These are phyloP conservation scores for Arremon aurantiirostris DNA, from an alignment of 2,797 vertebrate genomes.

Conservation along the genomic window DNA sequence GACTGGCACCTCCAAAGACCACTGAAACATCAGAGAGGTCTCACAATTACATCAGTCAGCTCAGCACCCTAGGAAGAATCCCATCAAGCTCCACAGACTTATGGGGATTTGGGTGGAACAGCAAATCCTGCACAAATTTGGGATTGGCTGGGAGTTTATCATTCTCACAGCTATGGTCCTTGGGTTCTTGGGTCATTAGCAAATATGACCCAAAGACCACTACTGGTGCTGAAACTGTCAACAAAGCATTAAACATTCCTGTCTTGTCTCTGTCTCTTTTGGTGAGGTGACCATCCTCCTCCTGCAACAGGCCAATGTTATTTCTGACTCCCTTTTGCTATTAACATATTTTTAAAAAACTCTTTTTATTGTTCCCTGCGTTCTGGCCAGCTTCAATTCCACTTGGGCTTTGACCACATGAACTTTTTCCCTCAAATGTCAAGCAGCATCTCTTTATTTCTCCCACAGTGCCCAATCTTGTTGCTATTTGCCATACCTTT, in stretches of 20 bases:
- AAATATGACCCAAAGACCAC: no score
- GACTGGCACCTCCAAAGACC: neutral
- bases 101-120: neutral
- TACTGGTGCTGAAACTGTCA: neutral
- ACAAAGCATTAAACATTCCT: neutral
- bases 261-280: no score
- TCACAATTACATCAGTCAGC: neutral
- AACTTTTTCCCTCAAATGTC: neutral
- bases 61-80: neutral
- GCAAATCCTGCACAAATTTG: neutral
- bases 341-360: fast-evolving
- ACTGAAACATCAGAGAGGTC: neutral
- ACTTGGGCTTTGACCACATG: neutral
- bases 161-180: neutral
- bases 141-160: neutral
- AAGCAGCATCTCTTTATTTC: neutral
- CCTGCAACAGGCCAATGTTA: neutral
- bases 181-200: neutral
- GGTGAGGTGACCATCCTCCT: neutral
- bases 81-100: neutral
- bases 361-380: neutral
- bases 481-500: neutral
- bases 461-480: neutral
- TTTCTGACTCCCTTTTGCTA: neutral
- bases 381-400: neutral